Evolutionary conservation across 23 tunicate species (phyloP).

Genomic region (Diplosoma virens): DNA sequence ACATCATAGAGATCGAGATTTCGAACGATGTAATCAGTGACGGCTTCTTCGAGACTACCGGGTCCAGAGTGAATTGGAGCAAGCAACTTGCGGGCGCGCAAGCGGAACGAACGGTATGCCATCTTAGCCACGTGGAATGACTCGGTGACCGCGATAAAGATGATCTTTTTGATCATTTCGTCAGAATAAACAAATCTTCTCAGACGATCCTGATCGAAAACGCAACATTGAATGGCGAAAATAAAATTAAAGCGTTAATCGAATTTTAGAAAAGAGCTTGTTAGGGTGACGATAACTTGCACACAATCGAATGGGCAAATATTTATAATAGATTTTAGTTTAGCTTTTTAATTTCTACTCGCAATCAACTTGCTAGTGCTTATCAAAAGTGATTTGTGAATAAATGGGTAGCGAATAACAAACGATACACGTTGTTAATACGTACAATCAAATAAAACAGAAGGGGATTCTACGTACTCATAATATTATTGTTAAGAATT

Average conservation of each 20-base stretch:
- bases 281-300: too few species aligned
- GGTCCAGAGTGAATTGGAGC: conserved; percentile 95
- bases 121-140: conserved; percentile 96
- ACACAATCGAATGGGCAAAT: too few species aligned
- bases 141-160: conserved; percentile 86
- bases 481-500: too few species aligned
- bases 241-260: too few species aligned
- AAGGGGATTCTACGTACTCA: too few species aligned
- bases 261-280: too few species aligned
- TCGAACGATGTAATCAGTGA: conserved; percentile 95
- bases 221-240: too few species aligned
- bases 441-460: too few species aligned
- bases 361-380: too few species aligned
- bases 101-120: conserved; percentile 90
- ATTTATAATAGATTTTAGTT: too few species aligned
- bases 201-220: conserved; percentile 97
- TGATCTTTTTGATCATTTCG: conserved; percentile 88
- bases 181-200: conserved; percentile 90
- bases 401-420: background rate
- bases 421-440: background rate
- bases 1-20: conserved; percentile 93
- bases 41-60: conserved; percentile 85
- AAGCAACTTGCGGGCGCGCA: conserved; percentile 83
- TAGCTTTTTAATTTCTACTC: too few species aligned
- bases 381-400: background rate